Base-by-base conservation (phyloP, 2,113 vertebrate genomes). In the Sturnus vulgaris region DNA sequence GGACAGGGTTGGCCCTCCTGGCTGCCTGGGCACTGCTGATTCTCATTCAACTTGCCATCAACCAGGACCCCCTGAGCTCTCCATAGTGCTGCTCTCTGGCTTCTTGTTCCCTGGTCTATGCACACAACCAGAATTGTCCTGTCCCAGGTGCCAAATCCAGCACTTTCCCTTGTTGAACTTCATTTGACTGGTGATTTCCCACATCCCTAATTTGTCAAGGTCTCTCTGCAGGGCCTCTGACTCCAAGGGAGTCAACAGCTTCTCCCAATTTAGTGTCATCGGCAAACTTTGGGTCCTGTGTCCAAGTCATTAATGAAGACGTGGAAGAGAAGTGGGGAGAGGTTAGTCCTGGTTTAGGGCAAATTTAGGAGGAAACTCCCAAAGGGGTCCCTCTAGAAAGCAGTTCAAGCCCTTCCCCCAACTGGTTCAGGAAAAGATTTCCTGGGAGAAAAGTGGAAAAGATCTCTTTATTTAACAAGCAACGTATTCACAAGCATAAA, bases 1-100 rank as follows among this genome's bases (percentile, higher is more conserved):
- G 69, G 57, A 18, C 81, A 39, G 0, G 0, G 2, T 0, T 40
- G 23, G 4, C n/a, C 15, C 28, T 47, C 23, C 5, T 33, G n/a
- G n/a, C 59, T 73, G 40, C 40, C 69, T 24, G n/a, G 50, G 28
- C n/a, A 23, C 49, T 47, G 19, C 49, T 73, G 42, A 4, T 5
- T 65, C 50, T 9, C 0, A 1, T 49, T 47, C 28, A 47, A 1
- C 12, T 47, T 73, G 40, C 9, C 69, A 39, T 12, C 0, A 0
- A 19, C n/a, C 69, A 64, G 19, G n/a, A 47, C 8, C 19, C 30
- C 1, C 49, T 42, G 40, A 42, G 40, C 15, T n/a, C 39, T 47
- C 69, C 15, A 40, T 4, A 75, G 12, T 9, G 11, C 40, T 40
- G 6, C 14, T 47, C 49, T 65, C n/a, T 5, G 3, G 24, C 5